Conservation (phyloP, 2,797 vertebrate genomes). For the Acipenser ruthenus region DNA sequence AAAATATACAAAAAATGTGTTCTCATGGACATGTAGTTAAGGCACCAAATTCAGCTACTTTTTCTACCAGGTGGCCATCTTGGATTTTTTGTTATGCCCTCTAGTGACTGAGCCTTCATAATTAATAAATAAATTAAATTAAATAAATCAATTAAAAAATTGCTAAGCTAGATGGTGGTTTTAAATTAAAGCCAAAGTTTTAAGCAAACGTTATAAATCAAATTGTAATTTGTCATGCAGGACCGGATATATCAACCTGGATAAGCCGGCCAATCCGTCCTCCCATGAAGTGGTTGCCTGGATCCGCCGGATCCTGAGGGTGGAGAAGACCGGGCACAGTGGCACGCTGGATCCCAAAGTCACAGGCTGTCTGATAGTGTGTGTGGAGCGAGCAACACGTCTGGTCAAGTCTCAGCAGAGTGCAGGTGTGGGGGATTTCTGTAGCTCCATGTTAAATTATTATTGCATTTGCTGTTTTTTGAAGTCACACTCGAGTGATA, state of each 20-base stretch:
- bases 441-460: neutral
- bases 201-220: too few species aligned
- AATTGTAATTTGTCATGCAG: constrained; percentile 35
- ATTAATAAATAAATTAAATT: too few species aligned
- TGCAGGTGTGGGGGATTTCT: constrained; percentile 61
- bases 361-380: constrained; percentile 91
- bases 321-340: constrained; percentile 92
- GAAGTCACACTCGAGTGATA: neutral
- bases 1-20: too few species aligned
- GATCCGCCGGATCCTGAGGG: constrained; percentile 86
- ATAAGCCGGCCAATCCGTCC: constrained; percentile 93
- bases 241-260: constrained; percentile 89
- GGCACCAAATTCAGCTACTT: too few species aligned
- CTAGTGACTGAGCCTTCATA: too few species aligned
- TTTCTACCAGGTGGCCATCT: too few species aligned
- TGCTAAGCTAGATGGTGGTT: too few species aligned
- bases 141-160: too few species aligned
- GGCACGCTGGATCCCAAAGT: constrained; percentile 93
- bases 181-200: too few species aligned
- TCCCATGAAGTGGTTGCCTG: constrained; percentile 95
- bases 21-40: too few species aligned
- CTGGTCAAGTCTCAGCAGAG: constrained; percentile 95
- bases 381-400: constrained; percentile 85
- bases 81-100: too few species aligned
- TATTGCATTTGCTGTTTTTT: neutral